These are phyloP conservation scores for Nineta flava DNA, from an alignment of 2,888 invertebrate genomes.

Conservation along the genomic window DNA sequence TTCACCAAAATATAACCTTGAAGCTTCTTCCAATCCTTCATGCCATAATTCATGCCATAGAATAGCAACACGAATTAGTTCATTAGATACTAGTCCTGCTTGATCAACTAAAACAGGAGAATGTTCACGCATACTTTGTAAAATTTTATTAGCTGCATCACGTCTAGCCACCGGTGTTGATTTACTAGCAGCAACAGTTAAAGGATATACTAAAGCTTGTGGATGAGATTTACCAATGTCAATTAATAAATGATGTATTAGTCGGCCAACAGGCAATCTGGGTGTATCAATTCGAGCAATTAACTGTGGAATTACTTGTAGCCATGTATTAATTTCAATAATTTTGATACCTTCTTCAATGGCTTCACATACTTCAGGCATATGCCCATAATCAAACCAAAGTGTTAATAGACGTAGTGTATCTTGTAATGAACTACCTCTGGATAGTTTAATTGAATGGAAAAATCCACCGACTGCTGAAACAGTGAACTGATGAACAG, in stretches of 20 bases:
- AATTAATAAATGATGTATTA: slow-evolving; percentile 84
- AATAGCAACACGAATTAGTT: slow-evolving; percentile 93
- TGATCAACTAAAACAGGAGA: slow-evolving; percentile 85
- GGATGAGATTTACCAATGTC: slow-evolving; percentile 98
- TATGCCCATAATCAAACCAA: slow-evolving; percentile 97
- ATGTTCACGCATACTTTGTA: slow-evolving; percentile 92
- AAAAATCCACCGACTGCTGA: slow-evolving; percentile 89
- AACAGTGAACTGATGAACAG: slow-evolving; percentile 56
- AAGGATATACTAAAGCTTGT: slow-evolving; percentile 90
- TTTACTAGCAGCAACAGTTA: slow-evolving; percentile 96
- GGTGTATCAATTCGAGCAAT: slow-evolving; percentile 96
- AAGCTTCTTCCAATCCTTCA: slow-evolving; percentile 91
- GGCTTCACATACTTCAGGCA: slow-evolving; percentile 85
- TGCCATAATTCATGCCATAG: slow-evolving; percentile 99
- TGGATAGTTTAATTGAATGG: slow-evolving; percentile 82
- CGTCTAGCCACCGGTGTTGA: slow-evolving; percentile 72
- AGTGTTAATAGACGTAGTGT: slow-evolving; percentile 86
- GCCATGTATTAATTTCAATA: slow-evolving; percentile 96
- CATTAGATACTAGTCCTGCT: slow-evolving; percentile 91
- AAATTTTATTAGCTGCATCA: slow-evolving; percentile 84
- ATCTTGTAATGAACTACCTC: slow-evolving; percentile 89
- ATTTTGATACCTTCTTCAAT: slow-evolving; percentile 80
- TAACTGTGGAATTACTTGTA: slow-evolving; percentile 97
- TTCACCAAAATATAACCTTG: slow-evolving; percentile 87
- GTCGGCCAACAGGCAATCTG: slow-evolving; percentile 67